phyloP scores from a whole-genome alignment of 2,888 invertebrate species.

The Melieria crassipennis region DNA sequence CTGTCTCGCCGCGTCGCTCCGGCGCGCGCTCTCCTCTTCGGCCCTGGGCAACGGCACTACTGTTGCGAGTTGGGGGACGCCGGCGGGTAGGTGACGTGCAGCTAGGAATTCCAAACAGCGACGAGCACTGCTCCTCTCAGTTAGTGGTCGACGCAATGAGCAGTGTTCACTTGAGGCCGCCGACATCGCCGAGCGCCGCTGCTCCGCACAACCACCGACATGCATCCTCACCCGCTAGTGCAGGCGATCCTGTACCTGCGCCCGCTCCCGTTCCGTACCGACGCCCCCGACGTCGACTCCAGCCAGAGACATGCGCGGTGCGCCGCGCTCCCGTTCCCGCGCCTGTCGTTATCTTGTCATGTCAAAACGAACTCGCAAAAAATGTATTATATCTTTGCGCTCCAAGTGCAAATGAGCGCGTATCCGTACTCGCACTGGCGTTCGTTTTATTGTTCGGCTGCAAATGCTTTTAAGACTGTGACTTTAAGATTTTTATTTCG shows the following conservation, averaged over 20 bases:
- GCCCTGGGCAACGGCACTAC: no score
- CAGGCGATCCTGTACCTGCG: no score
- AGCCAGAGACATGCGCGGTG: no score
- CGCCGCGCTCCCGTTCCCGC: constrained; percentile 31
- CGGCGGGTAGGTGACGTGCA: no score
- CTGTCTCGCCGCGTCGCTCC: no score
- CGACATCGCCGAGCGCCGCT: background rate
- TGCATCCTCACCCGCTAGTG: constrained; percentile 12
- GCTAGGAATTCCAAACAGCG: no score
- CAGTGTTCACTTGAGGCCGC: constrained; percentile 1
- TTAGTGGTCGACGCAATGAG: background rate
- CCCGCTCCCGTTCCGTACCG: no score
- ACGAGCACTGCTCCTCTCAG: background rate
- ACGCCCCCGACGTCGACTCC: no score
- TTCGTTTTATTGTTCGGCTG: constrained; percentile 34
- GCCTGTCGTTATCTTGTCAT: constrained; percentile 63
- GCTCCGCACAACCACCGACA: background rate
- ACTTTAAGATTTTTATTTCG: constrained; percentile 53
- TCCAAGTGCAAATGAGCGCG: constrained; percentile 59
- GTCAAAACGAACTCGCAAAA: constrained; percentile 61
- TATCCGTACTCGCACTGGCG: constrained; percentile 37
- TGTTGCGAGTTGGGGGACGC: no score
- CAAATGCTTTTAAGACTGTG: constrained; percentile 56
- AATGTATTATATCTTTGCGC: constrained; percentile 60
- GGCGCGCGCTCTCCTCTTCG: no score